Conservation (phyloP, 2,797 vertebrate genomes). For the Lindbergichthys nudifrons region DNA sequence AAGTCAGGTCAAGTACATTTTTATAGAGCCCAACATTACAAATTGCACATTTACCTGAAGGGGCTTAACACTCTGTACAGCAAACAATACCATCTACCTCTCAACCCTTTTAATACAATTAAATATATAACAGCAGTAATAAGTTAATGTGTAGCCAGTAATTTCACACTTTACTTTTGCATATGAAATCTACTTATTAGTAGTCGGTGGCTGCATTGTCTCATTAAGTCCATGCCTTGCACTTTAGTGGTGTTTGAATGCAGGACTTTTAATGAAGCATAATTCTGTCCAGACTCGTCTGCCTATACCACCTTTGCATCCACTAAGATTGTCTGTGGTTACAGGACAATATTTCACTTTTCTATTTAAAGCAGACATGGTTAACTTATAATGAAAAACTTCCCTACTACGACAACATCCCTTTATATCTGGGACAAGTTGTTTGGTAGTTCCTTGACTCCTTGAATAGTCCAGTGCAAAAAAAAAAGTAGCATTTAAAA, state of each 20-base stretch:
- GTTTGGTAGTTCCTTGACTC: background rate
- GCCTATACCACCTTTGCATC: background rate
- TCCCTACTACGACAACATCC: background rate
- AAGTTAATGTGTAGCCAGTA: constrained; percentile 14
- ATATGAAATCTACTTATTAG: background rate
- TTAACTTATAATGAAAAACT: constrained; percentile 2
- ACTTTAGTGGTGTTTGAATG: background rate
- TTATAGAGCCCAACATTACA: background rate
- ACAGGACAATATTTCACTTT: background rate
- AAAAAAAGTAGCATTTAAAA: constrained; percentile 67
- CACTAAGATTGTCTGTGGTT: constrained; percentile 2
- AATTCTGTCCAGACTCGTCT: background rate
- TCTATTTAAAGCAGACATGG: background rate
- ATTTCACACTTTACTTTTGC: background rate
- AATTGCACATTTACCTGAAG: background rate
- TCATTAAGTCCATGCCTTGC: background rate
- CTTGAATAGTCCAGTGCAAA: constrained; percentile 2
- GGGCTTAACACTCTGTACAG: constrained; percentile 1
- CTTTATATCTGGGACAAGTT: background rate
- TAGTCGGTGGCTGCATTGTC: background rate
- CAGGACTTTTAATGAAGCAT: background rate
- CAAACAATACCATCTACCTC: background rate
- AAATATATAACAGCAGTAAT: constrained; percentile 18
- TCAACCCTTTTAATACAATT: background rate
- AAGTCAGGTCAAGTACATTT: background rate